Conservation (phyloP, 2,797 vertebrate species). For the Myiotriccus ornatus region DNA sequence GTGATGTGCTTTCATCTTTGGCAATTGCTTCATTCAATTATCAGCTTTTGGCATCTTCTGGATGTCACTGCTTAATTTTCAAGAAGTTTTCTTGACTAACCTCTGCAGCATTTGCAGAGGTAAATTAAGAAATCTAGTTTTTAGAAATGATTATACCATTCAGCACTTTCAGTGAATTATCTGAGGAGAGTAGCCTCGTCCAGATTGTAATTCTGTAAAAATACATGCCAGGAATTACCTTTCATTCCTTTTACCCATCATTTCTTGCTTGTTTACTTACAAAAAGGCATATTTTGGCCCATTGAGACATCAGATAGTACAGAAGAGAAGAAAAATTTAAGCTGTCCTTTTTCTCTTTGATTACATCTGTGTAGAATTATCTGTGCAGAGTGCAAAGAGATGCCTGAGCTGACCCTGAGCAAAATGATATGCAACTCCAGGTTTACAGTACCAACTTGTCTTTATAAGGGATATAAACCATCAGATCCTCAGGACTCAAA, state of each 20-base stretch:
- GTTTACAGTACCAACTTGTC: neutral
- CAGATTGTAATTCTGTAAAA: neutral
- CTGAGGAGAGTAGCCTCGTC: neutral
- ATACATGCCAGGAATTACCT: neutral
- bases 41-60: neutral
- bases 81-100: neutral
- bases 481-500: neutral
- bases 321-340: neutral
- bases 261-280: neutral
- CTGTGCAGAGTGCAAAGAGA: neutral
- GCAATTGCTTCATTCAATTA: neutral
- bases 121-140: neutral
- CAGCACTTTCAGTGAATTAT: neutral
- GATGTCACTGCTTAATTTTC: neutral
- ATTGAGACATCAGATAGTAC: neutral
- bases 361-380: no score
- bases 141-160: rapidly evolving
- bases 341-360: neutral
- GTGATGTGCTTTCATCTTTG: neutral
- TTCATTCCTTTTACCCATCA: neutral
- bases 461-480: neutral
- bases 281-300: neutral
- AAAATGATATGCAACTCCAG: neutral
- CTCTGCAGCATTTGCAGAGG: neutral
- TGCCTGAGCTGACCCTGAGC: neutral